A percentile compares a stretch with the other conserved stretches of the same genome.
Evolutionary conservation across 1,140 invertebrate genomes (phyloP).

Genomic region (Drosophila tani): DNA sequence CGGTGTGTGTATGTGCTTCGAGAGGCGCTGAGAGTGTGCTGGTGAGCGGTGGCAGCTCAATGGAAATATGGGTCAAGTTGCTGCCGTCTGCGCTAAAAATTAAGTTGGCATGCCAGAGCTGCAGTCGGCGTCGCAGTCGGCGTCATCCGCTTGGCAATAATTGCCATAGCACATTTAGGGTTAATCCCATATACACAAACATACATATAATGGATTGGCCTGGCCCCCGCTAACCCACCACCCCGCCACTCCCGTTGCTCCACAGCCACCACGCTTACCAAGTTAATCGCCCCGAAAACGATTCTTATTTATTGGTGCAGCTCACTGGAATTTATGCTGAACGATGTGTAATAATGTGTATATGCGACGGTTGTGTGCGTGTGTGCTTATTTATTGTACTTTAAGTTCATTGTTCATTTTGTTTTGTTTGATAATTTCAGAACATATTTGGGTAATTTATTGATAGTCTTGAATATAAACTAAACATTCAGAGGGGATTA

Average conservation of each 20-base stretch:
- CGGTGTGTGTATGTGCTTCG: conserved; percentile 66
- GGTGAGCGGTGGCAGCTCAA: conserved; percentile 50
- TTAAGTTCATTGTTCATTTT: conserved; percentile 17
- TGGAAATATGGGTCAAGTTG: conserved; percentile 83
- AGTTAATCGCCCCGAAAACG: conserved; percentile 47
- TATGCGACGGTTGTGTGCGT: background rate
- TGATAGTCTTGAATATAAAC: background rate
- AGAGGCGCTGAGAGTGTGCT: conserved; percentile 60
- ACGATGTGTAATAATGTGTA: conserved; percentile 28
- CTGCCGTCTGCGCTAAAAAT: conserved; percentile 80
- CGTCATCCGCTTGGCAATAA: conserved; percentile 74
- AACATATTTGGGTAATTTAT: conserved; percentile 1
- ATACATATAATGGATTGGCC: conserved; percentile 42
- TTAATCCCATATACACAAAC: conserved; percentile 64
- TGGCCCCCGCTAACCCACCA: background rate
- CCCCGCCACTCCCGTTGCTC: background rate
- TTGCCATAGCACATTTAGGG: conserved; percentile 78
- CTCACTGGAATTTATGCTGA: conserved; percentile 44
- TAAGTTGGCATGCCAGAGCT: conserved; percentile 61
- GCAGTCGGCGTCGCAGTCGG: conserved; percentile 41
- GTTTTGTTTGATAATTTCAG: background rate
- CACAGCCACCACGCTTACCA: conserved; percentile 6
- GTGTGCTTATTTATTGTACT: conserved; percentile 16
- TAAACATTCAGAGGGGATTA: background rate
- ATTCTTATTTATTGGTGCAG: conserved; percentile 57